These are phyloP conservation scores for Perca fluviatilis DNA, from an alignment of 2,113 vertebrate genomes.

Conservation along the genomic window DNA sequence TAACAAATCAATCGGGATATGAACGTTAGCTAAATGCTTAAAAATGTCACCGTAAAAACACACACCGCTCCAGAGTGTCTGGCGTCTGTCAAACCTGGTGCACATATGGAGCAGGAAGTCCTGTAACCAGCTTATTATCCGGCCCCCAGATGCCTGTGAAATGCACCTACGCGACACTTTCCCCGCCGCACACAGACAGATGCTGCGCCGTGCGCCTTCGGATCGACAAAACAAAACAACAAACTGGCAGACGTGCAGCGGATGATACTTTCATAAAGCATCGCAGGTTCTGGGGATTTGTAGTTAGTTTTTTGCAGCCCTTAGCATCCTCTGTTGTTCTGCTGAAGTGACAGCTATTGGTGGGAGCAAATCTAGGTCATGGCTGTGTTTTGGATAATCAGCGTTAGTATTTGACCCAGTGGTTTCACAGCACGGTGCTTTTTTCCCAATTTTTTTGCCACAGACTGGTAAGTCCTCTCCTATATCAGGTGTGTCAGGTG, in stretches of 20 bases:
- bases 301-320: slow-evolving; percentile 26
- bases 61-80: neutral
- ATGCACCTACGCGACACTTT: slow-evolving; percentile 51
- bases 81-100: slow-evolving; percentile 14
- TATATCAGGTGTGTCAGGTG: neutral
- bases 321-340: slow-evolving; percentile 32
- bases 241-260: slow-evolving; percentile 27
- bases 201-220: neutral
- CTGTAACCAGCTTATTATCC: slow-evolving; percentile 47
- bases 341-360: slow-evolving; percentile 36
- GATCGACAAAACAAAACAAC: slow-evolving; percentile 52
- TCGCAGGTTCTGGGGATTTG: slow-evolving; percentile 5
- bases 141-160: slow-evolving; percentile 30
- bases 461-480: neutral
- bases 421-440: slow-evolving; percentile 13
- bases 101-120: slow-evolving; percentile 56
- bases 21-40: neutral
- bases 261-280: slow-evolving; percentile 20
- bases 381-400: slow-evolving; percentile 30
- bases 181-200: slow-evolving; percentile 6
- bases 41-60: slow-evolving; percentile 6
- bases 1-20: slow-evolving; percentile 20
- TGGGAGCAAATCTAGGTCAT: slow-evolving; percentile 57
- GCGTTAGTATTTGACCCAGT: slow-evolving; percentile 34
- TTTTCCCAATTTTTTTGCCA: neutral